phyloP scores from a whole-genome alignment of 2,113 vertebrate species.

The Chloropsis cyanopogon region DNA sequence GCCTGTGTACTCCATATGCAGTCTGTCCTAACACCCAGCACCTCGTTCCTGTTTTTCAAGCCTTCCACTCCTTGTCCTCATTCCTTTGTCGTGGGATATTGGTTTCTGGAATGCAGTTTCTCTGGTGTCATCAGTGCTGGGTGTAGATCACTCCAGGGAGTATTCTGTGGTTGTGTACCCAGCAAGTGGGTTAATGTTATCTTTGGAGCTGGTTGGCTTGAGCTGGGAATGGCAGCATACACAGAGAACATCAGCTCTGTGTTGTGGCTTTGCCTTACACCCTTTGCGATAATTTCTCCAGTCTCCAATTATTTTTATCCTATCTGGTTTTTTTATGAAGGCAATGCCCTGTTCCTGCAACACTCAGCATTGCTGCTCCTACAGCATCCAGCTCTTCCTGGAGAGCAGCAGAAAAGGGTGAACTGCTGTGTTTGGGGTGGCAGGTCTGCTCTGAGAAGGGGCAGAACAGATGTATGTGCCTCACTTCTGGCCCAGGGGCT shows the following conservation, averaged over 20 bases:
- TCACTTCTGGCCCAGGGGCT: background rate
- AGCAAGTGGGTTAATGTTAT: constrained; percentile 48
- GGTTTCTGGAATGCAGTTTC: constrained; percentile 70
- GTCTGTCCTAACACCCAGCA: constrained; percentile 27
- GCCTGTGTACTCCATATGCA: background rate
- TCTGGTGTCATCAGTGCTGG: constrained; percentile 69
- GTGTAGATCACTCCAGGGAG: constrained; percentile 64
- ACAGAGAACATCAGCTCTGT: background rate
- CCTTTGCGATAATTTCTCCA: background rate
- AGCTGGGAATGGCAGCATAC: background rate
- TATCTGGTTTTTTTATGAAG: background rate
- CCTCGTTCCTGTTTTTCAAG: constrained; percentile 57
- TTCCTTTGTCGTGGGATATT: constrained; percentile 67
- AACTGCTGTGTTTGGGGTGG: background rate
- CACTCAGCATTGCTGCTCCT: background rate
- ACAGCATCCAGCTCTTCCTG: background rate
- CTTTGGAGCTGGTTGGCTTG: background rate
- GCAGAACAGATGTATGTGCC: background rate
- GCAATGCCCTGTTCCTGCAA: background rate
- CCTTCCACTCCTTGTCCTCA: constrained; percentile 61
- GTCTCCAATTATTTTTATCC: background rate
- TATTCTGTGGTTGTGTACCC: constrained; percentile 49
- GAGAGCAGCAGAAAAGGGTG: background rate
- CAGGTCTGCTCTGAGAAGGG: background rate
- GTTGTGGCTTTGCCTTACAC: constrained; percentile 35